phyloP scores from a whole-genome alignment of 2,888 invertebrate species.

The Diabrotica balteata region DNA sequence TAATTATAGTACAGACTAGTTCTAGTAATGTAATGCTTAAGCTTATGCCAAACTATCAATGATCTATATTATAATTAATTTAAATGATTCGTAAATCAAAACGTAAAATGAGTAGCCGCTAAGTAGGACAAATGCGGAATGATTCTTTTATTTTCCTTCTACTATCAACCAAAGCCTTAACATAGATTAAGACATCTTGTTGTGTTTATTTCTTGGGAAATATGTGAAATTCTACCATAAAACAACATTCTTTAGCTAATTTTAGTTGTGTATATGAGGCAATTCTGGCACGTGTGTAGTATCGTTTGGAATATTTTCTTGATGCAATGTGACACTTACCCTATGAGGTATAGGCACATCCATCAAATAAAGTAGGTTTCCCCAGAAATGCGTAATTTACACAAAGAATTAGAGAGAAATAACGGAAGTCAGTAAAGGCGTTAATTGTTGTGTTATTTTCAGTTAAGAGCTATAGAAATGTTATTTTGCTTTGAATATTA shows the following conservation, averaged over 20 bases:
- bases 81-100: too few relatives aligned
- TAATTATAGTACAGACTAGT: too few relatives aligned
- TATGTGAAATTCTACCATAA: slow-evolving; percentile 26
- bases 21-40: too few relatives aligned
- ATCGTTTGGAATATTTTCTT: slow-evolving; percentile 22
- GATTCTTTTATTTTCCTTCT: not conserved
- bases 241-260: slow-evolving; percentile 27
- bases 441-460: too few relatives aligned
- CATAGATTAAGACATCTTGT: slow-evolving; percentile 22
- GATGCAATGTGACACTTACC: slow-evolving; percentile 16
- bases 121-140: too few relatives aligned
- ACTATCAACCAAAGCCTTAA: slow-evolving; percentile 17
- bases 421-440: not conserved
- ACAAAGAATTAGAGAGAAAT: slow-evolving; percentile 12
- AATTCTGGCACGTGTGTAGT: slow-evolving; percentile 24
- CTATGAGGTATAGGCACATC: slow-evolving; percentile 12
- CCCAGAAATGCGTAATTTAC: slow-evolving; percentile 16
- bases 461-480: too few relatives aligned
- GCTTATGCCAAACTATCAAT: too few relatives aligned
- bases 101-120: too few relatives aligned
- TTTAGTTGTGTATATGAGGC: slow-evolving; percentile 24
- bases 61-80: too few relatives aligned
- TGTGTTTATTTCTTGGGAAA: slow-evolving; percentile 21
- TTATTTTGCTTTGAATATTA: too few relatives aligned
- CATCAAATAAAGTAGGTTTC: slow-evolving; percentile 11